Base-by-base conservation (phyloP, 2,888 invertebrate genomes). In the Agrotis clavis region DNA sequence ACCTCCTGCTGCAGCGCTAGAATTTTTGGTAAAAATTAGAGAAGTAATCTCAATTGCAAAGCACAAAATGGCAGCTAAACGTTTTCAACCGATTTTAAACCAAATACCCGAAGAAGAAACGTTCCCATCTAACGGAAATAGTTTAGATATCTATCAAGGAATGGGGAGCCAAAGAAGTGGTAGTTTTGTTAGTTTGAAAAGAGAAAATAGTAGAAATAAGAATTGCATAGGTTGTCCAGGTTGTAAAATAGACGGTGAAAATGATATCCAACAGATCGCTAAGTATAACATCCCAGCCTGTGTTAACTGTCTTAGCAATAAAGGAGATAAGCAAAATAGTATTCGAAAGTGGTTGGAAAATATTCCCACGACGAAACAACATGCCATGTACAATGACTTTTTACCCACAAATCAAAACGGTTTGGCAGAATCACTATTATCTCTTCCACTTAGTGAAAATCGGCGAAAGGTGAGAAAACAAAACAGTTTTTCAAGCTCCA, bases 11-110 rank as follows among this genome's bases (percentile, higher is more conserved):
- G 98, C 98, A 67, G 99, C 99, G 35, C 95, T 99, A 83, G 99
- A 99, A 92, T 99, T 99, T 91, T 96, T 99, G 64, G 97, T 97
- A 1, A 98, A 98, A 96, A 98, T 99, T 79, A 97, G 99, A 77
- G 98, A 99, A 96, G 99, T 99, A 9, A 99, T 99, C 85, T 97
- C 98, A 56, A 98, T 99, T 64, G 99, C 99, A 11, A 98, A 98
- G 90, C 98, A 98, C 87, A 98, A 98, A 95, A 98, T 99, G 98
- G 97, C 97, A 54, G 95, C 97, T 0, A 98, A 98, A 93, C 97
- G 97, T 73, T 99, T 98, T 89, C 97, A 97, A 73, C 99, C 99
- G 1, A 97, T 97, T 64, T 94, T 99, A 7, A 97, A 97, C 67
- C 97, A 97, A 88, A 99, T 99, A 87, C 98, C 98, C 0, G 99